Evolutionary conservation across 2,113 vertebrate genomes (phyloP).

Genomic region (Hyperopisus bebe): DNA sequence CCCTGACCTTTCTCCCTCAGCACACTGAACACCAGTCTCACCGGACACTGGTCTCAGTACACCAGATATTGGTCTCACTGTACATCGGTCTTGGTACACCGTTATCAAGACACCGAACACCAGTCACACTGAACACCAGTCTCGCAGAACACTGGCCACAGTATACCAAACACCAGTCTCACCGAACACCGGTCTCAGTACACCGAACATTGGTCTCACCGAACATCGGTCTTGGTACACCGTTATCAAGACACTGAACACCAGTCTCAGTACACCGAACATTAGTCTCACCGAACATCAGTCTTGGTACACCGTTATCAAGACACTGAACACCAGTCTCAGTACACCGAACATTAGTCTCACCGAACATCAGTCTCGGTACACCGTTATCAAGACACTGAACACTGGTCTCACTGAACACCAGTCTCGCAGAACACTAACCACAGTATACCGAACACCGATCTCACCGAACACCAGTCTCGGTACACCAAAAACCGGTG

Average conservation of each 20-base stretch:
- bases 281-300: no score
- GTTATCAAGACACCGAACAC: background rate
- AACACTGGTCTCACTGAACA: background rate
- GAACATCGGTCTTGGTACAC: background rate
- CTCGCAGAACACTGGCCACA: background rate
- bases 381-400: no score
- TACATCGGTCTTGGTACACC: background rate
- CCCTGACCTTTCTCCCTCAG: background rate
- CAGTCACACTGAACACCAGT: background rate
- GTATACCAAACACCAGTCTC: background rate
- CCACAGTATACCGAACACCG: background rate
- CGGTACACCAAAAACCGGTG: no score
- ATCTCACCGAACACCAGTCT: no score
- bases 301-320: no score
- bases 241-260: no score
- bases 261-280: no score
- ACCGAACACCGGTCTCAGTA: background rate
- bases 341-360: no score
- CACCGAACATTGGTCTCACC: background rate
- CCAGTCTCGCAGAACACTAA: background rate
- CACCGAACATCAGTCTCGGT: no score
- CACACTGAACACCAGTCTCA: background rate
- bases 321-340: no score
- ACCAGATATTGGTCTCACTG: background rate
- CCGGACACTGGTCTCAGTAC: background rate